Evolutionary conservation across 2,113 vertebrate species (phyloP).

Genomic region (Hippopotamus amphibius): DNA sequence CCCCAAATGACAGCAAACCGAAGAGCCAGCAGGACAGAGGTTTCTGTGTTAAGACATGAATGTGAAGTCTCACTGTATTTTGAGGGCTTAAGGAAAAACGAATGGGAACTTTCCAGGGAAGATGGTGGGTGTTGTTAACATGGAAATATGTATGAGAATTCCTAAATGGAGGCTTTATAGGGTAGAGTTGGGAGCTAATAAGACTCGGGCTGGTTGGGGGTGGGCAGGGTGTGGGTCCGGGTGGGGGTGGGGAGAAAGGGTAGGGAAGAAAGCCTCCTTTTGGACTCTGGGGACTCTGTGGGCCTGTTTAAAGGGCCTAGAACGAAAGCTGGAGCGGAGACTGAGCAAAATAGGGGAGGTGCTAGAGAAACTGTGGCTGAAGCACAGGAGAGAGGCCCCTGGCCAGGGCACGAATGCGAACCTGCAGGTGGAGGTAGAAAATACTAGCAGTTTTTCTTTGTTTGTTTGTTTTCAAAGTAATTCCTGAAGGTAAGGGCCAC

Average conservation of each 20-base stretch:
- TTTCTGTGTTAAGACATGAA: constrained; percentile 50
- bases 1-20: neutral
- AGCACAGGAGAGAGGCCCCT: neutral
- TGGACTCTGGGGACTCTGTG: neutral
- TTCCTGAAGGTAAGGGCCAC: neutral
- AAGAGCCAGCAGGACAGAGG: constrained; percentile 51
- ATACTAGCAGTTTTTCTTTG: neutral
- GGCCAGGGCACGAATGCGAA: neutral
- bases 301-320: neutral
- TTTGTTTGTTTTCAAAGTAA: neutral
- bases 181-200: neutral
- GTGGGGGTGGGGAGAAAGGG: neutral
- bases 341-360: neutral
- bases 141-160: constrained; percentile 69
- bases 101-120: constrained; percentile 64
- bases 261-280: constrained; percentile 55
- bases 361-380: neutral
- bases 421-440: neutral
- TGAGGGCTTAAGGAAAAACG: constrained; percentile 13
- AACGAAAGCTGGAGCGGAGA: neutral
- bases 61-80: constrained; percentile 53
- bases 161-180: constrained; percentile 70
- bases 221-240: neutral
- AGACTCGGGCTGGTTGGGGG: neutral
- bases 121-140: constrained; percentile 59